These are phyloP conservation scores for Palaemon carinicauda DNA, from an alignment of 1,140 invertebrate species.

Conservation along the genomic window DNA sequence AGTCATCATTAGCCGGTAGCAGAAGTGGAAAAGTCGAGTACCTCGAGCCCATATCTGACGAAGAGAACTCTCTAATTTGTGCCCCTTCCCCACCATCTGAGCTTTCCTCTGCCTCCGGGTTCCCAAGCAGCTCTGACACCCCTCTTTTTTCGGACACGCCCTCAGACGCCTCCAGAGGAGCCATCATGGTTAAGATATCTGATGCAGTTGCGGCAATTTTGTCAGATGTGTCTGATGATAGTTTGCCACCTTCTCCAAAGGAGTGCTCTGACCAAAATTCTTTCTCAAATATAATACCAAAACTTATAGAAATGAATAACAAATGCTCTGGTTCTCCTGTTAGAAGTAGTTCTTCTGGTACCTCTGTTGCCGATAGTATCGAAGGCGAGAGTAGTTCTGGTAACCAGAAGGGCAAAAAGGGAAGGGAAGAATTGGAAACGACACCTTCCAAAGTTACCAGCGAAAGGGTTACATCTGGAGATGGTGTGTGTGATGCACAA, in stretches of 20 bases:
- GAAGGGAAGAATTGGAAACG: too few species aligned
- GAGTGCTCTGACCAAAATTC: constrained; percentile 15
- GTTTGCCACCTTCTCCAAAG: constrained; percentile 34
- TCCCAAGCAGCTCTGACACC: constrained; percentile 51
- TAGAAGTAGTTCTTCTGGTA: background rate
- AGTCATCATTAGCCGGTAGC: background rate
- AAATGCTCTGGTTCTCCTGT: constrained; percentile 17
- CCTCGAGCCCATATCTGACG: constrained; percentile 45
- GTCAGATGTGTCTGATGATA: constrained; percentile 50
- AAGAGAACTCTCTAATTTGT: constrained; percentile 43
- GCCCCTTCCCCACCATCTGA: constrained; percentile 20
- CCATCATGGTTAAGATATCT: constrained; percentile 54
- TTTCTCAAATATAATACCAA: background rate
- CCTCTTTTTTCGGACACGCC: constrained; percentile 57
- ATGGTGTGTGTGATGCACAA: too few species aligned
- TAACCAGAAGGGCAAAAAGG: too few species aligned
- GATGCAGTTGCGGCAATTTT: constrained; percentile 57
- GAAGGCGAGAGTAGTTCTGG: too few species aligned
- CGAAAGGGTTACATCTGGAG: too few species aligned
- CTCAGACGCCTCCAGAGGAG: constrained; percentile 41
- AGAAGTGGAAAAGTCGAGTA: background rate
- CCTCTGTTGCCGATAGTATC: too few species aligned
- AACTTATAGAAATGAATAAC: background rate
- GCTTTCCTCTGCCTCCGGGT: constrained; percentile 39
- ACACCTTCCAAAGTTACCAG: too few species aligned